phyloP scores from a whole-genome alignment of 2,888 invertebrate genomes.

The Gortyna flavago region DNA sequence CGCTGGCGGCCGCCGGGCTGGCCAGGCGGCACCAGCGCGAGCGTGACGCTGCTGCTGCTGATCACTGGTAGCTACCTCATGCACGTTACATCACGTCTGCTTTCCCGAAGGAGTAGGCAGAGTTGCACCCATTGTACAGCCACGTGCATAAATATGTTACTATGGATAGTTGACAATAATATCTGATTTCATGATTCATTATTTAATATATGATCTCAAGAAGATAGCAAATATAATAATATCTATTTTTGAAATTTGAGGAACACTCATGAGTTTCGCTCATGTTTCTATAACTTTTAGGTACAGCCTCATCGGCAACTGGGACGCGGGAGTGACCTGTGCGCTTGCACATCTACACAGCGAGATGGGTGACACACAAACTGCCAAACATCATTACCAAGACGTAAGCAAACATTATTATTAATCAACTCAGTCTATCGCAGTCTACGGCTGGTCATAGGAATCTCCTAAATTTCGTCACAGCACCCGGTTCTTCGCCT shows the following conservation, averaged over 20 bases:
- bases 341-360: conserved; percentile 97
- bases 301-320: conserved; percentile 91
- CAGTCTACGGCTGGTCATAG: not conserved
- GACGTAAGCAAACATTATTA: conserved; percentile 77
- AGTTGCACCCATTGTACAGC: not conserved
- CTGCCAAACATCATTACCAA: conserved; percentile 87
- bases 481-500: not conserved
- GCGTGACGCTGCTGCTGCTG: conserved; percentile 72
- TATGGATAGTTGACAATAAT: not conserved
- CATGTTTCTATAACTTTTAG: conserved; percentile 62
- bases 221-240: not conserved
- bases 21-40: conserved; percentile 72
- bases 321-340: conserved; percentile 96
- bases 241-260: too few species aligned
- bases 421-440: not conserved
- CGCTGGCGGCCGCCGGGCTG: conserved; percentile 83
- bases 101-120: not conserved
- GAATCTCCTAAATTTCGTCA: not conserved
- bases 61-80: conserved; percentile 6
- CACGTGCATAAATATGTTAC: not conserved
- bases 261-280: too few species aligned
- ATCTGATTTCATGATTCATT: not conserved
- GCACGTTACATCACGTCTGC: not conserved
- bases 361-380: conserved; percentile 94
- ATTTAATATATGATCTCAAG: not conserved